Evolutionary conservation across 2,113 vertebrate species (phyloP).

Genomic region (Pomatorhinus ruficollis): DNA sequence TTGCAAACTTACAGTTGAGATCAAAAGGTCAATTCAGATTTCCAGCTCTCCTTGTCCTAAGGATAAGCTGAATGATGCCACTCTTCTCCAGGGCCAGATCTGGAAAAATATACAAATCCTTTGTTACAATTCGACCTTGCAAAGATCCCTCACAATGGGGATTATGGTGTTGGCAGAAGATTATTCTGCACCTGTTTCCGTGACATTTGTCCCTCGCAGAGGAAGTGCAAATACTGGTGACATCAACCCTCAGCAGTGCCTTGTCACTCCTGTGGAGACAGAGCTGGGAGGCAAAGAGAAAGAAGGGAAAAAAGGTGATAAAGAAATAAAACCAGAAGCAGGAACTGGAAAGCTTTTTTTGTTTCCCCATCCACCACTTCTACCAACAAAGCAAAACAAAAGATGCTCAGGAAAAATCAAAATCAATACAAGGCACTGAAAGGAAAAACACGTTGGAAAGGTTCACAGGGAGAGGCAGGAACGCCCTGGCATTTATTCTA

Average conservation of each 20-base stretch:
- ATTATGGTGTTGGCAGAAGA: slow-evolving; percentile 29
- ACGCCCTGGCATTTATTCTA: not conserved
- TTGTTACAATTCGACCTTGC: slow-evolving; percentile 43
- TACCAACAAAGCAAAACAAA: not conserved
- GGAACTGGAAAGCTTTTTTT: not conserved
- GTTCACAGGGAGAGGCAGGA: not conserved
- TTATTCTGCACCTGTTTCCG: slow-evolving; percentile 46
- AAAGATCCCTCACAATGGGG: slow-evolving; percentile 5
- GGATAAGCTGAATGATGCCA: not conserved
- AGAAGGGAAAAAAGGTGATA: not conserved
- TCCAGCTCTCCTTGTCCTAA: not conserved
- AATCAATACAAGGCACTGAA: not conserved
- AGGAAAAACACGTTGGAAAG: not conserved
- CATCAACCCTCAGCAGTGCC: not conserved
- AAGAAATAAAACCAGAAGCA: not conserved
- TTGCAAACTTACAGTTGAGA: not conserved
- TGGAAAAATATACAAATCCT: not conserved
- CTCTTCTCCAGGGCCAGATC: not conserved
- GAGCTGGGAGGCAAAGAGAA: not conserved
- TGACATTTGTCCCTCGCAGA: slow-evolving; percentile 2
- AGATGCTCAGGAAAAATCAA: not conserved
- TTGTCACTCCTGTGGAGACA: not conserved
- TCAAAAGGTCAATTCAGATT: slow-evolving; percentile 3
- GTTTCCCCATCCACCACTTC: not conserved
- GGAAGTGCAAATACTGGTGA: slow-evolving; percentile 16